phyloP scores from a whole-genome alignment of 2,113 vertebrate species.

The Heloderma charlesbogerti region DNA sequence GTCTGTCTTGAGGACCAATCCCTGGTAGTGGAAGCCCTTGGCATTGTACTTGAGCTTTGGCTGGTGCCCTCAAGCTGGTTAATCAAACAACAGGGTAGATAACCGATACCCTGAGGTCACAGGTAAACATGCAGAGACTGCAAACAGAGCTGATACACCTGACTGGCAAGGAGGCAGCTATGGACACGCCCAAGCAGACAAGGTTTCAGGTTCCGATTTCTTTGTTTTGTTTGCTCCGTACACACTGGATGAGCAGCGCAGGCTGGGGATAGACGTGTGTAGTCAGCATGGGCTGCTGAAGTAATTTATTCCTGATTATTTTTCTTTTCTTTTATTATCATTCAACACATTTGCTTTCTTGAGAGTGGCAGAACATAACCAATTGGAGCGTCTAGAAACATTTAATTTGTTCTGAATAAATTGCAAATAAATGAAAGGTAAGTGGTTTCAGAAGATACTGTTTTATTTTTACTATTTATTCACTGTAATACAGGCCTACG shows the following conservation, averaged over 20 bases:
- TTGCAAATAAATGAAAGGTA: constrained; percentile 27
- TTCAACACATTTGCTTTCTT: background rate
- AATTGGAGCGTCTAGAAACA: background rate
- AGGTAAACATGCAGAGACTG: constrained; percentile 13
- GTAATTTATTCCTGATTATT: background rate
- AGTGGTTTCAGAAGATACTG: background rate
- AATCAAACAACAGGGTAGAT: constrained; percentile 13
- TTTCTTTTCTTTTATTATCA: background rate
- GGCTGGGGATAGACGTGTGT: background rate
- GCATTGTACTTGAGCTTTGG: background rate
- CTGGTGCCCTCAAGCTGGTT: background rate
- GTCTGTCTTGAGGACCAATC: background rate
- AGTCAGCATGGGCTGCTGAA: background rate
- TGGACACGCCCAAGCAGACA: constrained; percentile 9
- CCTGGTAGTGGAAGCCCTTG: background rate
- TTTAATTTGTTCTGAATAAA: background rate
- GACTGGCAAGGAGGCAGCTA: constrained; percentile 7
- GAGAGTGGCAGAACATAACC: background rate
- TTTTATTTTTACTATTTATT: background rate
- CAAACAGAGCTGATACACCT: constrained; percentile 22
- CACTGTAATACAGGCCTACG: background rate
- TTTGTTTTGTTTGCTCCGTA: constrained; percentile 3
- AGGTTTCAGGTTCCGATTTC: constrained; percentile 31
- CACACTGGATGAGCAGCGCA: background rate
- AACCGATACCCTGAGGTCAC: constrained; percentile 25